Base-by-base conservation (phyloP, 2,888 invertebrate genomes). In the Rhingia campestris region DNA sequence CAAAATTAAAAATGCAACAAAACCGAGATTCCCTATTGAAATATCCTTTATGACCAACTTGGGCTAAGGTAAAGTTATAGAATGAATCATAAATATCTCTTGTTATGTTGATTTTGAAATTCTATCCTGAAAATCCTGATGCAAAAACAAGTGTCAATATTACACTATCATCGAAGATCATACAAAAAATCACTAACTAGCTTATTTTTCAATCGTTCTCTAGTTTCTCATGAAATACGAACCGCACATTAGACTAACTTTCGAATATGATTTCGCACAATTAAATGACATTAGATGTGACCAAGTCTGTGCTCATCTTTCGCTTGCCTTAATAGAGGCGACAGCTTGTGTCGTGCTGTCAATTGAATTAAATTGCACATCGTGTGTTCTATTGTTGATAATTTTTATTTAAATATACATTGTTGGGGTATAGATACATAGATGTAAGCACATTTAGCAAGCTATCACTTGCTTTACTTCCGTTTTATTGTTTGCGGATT, bases 151-250 rank as follows among this genome's bases (percentile, higher is more conserved):
- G 22, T 22, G 22, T 45, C 70, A 49, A 70, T 39, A 12, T 4
- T 2, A 58, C 47, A 49, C 49, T 58, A 49, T 74, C 74, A 66
- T 33, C 74, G 49, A 56, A 70, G 7, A 5, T n/a, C 37, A 54
- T 56, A 58, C 49, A 49, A 70, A n/a, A 22, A 22, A 22, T 22
- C 22, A 22, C 22, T 1, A 22, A 22, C 22, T 2, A 22, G 22
- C 22, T 22, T 22, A 22, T 22, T 2, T 22, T 22, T 2, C 22
- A 22, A 22, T 22, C 22, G 22, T 22, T 22, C 9, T 30, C 53
- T 67, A 73, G 73, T 73, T 82, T 22, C 22, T 51, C 67, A 64
- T 82, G 82, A 82, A 82, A 82, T 66, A 35, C 39, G 63, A 82
- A 54, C 54, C 73, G 45, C 45, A 37, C 30, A 77, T 82, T 67